Evolutionary conservation across 2,113 vertebrate genomes (phyloP).

Genomic region (Cettia cetti): DNA sequence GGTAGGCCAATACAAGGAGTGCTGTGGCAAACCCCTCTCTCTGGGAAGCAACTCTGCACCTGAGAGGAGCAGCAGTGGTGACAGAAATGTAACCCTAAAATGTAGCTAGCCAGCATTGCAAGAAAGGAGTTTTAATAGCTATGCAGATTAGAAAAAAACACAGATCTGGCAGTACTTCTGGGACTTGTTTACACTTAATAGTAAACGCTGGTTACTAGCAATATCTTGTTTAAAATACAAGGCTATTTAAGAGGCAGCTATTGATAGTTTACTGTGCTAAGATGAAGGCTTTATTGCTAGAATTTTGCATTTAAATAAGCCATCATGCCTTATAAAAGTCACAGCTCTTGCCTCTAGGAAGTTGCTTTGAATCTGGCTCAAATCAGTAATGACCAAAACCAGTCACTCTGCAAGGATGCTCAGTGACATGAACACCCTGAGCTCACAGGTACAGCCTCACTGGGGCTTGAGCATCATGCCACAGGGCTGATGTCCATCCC

Average conservation of each 20-base stretch:
- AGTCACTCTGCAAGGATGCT: neutral
- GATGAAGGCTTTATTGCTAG: neutral
- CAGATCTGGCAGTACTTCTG: neutral
- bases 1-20: neutral
- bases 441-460: neutral
- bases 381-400: neutral
- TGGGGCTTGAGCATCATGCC: fast-evolving
- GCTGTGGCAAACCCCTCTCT: neutral
- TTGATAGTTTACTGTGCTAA: neutral
- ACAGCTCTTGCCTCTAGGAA: neutral
- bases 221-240: conserved; percentile 19
- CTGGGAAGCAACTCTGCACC: neutral
- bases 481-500: neutral
- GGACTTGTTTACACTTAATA: conserved; percentile 13
- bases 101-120: neutral
- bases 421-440: fast-evolving
- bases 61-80: neutral
- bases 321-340: neutral
- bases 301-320: neutral
- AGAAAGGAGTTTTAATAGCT: neutral
- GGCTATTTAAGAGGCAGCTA: neutral
- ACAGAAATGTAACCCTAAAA: neutral
- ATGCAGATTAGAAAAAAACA: neutral
- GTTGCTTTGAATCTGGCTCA: neutral
- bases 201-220: neutral